Conservation (phyloP, 2,888 invertebrate species). For the Lagria hirta region DNA sequence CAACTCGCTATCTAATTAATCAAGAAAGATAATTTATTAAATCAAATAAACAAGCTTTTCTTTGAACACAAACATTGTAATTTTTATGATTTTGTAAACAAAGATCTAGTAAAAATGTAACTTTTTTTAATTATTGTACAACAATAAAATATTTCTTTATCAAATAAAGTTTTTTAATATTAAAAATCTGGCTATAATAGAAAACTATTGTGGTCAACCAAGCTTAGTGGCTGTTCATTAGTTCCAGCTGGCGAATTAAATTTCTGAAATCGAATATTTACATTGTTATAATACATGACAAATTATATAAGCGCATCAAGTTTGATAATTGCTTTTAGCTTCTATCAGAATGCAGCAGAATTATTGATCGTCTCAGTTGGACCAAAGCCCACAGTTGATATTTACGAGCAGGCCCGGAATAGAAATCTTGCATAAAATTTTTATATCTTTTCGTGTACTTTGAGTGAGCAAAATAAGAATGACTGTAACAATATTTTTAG, state of each 20-base stretch:
- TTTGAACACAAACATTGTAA: too few relatives aligned
- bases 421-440: constrained; percentile 19
- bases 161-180: too few relatives aligned
- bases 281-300: constrained; percentile 22
- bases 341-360: constrained; percentile 19
- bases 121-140: too few relatives aligned
- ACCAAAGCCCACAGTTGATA: constrained; percentile 19
- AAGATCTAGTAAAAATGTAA: too few relatives aligned
- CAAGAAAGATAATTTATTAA: too few relatives aligned
- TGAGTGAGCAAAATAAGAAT: constrained; percentile 4
- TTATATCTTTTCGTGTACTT: constrained; percentile 9
- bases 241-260: constrained; percentile 15
- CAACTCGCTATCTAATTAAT: too few relatives aligned
- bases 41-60: too few relatives aligned
- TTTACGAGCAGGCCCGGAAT: constrained; percentile 17
- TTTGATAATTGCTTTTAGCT: constrained; percentile 20
- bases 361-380: constrained; percentile 21
- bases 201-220: too few relatives aligned
- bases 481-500: constrained; percentile 5
- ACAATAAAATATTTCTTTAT: too few relatives aligned
- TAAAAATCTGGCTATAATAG: too few relatives aligned
- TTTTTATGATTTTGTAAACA: too few relatives aligned
- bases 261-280: too few relatives aligned
- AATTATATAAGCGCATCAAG: constrained; percentile 21
- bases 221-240: constrained; percentile 15